Evolutionary conservation across 1,140 invertebrate species (phyloP), one percentile per base, ranked within the genome.

Genomic region (Scaptomyza hsui): DNA sequence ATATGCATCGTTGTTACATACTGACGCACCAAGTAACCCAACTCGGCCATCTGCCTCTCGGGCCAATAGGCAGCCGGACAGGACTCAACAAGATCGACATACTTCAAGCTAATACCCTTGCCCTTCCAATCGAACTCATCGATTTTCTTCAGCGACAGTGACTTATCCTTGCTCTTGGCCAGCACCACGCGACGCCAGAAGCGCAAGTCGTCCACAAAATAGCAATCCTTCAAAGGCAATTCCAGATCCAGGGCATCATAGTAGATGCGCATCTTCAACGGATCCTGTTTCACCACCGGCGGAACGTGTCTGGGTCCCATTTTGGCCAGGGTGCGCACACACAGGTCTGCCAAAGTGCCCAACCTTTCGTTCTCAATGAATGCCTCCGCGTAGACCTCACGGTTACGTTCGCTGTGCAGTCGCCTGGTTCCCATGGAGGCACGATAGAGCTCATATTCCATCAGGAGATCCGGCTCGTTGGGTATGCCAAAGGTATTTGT

Each of bases 131-230:
- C 75, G 37, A 62, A 88, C 2, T 83, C 78, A 4, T 72, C 12
- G 1, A 75, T 10, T 10, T 73, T 70, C 32, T 72, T 79, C 1
- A 67, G 16, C 15, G 49, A 39, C 7, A 86, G 37, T 0, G 56
- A 53, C 16, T 45, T 60, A 4, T 90, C 73, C 9, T 39, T 5
- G 21, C 49, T 49, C 19, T 90, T 90, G 37, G 80, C 69, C 7
- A 90, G 24, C 3, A 90, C 83, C 3, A 90, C 75, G 4, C 89
- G 75, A 2, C 68, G 73, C 89, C 89, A 90, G 37, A 60, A 90
- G 0, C 52, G 51, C 9, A 51, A 1, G 7, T 83, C 80, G 0
- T 75, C 47, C 13, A 90, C 72, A 29, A 57, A 70, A 15, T 78
- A 89, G 18, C 89, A 89, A 18, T 89, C 64, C 3, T 55, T 69